Conservation (phyloP, 1,140 invertebrate genomes). For the Ceratina japonica region DNA sequence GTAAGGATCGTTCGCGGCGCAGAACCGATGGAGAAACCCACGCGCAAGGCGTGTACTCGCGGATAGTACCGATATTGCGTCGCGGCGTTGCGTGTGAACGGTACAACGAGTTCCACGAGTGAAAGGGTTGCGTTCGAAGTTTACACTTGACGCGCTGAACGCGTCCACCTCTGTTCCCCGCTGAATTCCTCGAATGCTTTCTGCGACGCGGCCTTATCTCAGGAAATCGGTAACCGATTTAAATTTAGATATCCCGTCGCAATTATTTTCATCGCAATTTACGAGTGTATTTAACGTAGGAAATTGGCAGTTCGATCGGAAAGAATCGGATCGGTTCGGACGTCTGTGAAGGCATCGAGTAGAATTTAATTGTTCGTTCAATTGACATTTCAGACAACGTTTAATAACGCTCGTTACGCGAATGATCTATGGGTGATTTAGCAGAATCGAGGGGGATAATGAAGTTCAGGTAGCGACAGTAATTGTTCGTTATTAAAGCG, state of each 20-base stretch:
- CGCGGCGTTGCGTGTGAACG: slow-evolving; percentile 38
- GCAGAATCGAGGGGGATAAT: no score
- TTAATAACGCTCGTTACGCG: neutral
- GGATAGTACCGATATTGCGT: slow-evolving; percentile 24
- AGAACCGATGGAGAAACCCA: slow-evolving; percentile 11
- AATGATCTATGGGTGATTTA: no score
- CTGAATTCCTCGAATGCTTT: no score
- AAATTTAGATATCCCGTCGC: no score
- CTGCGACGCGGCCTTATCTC: no score
- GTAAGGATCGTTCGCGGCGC: slow-evolving; percentile 17
- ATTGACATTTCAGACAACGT: neutral
- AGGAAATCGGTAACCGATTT: no score
- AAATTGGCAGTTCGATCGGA: neutral
- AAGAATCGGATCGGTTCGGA: neutral
- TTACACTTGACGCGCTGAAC: slow-evolving; percentile 4
- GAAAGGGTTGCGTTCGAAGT: slow-evolving; percentile 41
- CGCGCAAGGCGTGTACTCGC: slow-evolving; percentile 39
- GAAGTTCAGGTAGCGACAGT: no score
- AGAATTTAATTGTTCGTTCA: slow-evolving; percentile 12
- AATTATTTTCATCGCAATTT: no score
- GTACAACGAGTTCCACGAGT: slow-evolving; percentile 43
- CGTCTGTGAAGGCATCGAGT: neutral
- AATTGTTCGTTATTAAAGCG: no score
- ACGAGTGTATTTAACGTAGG: no score
- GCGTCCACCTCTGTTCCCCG: no score